Evolutionary conservation across 1,140 invertebrate species (phyloP), one percentile per base, ranked within the genome.

Genomic region (Dryas iulia): DNA sequence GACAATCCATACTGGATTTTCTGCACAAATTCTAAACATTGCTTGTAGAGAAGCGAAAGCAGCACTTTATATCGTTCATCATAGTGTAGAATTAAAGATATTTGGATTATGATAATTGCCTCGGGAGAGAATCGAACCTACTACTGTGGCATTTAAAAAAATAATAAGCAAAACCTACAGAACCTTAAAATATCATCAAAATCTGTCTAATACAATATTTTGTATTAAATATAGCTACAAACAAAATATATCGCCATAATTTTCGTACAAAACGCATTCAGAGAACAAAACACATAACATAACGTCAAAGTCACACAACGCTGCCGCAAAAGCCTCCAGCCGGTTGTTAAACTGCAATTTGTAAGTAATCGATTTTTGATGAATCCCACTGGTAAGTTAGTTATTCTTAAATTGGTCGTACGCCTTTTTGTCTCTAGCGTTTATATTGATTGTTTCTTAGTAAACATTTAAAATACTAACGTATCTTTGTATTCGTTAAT

Each of bases 281-380:
- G 24, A 56, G 21, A 67, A 60, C n/a, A 54, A 67, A 60, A 67
- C 39, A 11, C 28, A 58, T 57, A 71, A 11, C 28, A 58, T 57
- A 71, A 66, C 62, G 31, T 57, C 39, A 33, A 61, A 18, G 39
- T 28, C 52, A 62, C 66, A 61, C 56, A 59, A 67, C 62, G 35
- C 31, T 53, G n/a, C 35, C 58, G 66, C 67, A 73, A 21, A 66
- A 60, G 57, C 59, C 66, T 61, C 57, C 62, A 56, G 66, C 60
- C 74, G 73, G 84, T 83, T 78, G 80, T 87, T 87, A 87, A 83
- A 85, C 63, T 66, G 79, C 80, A 83, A 87, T 87, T 83, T 87
- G 81, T 76, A 79, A 76, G 77, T 87, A 87, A 87, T 85, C 83
- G 83, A 81, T 87, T 87, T 87, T 85, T 87, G 83, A 87, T 87